Evolutionary conservation across 2,113 vertebrate genomes (phyloP).

Genomic region (Garra rufa): DNA sequence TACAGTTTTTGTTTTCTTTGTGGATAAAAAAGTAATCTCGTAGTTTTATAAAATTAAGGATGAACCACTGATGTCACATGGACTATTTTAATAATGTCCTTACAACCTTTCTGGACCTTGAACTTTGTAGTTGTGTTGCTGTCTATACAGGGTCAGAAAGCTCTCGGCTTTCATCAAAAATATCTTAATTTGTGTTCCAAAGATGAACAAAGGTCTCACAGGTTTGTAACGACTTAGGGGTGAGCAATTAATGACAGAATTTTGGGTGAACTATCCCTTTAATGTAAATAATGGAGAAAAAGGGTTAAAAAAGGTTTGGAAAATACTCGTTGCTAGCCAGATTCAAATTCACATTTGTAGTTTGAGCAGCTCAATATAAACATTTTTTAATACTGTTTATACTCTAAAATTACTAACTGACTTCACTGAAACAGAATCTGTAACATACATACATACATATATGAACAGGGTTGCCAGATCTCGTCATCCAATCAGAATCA

Average conservation of each 20-base stretch:
- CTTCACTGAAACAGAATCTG: not conserved
- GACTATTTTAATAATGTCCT: not conserved
- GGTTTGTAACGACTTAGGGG: too few relatives aligned
- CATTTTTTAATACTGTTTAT: not conserved
- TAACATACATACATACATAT: not conserved
- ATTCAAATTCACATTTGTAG: not conserved
- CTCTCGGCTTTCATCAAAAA: too few relatives aligned
- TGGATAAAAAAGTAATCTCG: too few relatives aligned
- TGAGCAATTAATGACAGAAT: too few relatives aligned
- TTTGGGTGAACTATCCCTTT: not conserved
- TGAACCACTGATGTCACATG: not conserved
- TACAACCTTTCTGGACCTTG: not conserved
- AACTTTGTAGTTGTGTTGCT: not conserved
- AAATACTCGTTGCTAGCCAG: not conserved
- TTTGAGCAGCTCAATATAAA: not conserved
- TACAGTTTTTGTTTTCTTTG: not conserved
- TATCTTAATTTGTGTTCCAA: too few relatives aligned
- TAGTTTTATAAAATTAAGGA: too few relatives aligned
- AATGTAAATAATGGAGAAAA: not conserved
- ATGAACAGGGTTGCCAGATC: too few relatives aligned
- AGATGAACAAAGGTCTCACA: too few relatives aligned
- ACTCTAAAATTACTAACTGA: not conserved
- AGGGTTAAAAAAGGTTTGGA: not conserved
- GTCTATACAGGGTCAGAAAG: not conserved
- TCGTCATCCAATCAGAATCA: too few relatives aligned